Evolutionary conservation across 2,797 vertebrate species (phyloP), one percentile per base, ranked within the genome.

Genomic region (Phalanger gymnotis): DNA sequence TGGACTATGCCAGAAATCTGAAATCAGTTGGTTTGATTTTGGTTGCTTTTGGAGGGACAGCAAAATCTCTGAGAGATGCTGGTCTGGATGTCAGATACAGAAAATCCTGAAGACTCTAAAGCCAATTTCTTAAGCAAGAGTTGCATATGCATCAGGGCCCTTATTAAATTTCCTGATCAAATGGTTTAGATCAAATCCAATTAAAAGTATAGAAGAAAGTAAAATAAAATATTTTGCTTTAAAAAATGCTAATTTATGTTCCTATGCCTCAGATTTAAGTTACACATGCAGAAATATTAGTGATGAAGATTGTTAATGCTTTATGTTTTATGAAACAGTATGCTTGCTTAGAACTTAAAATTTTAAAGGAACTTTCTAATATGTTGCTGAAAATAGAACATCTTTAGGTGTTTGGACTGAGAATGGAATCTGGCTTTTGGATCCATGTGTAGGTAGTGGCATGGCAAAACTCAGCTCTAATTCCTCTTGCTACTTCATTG

Each of bases 1-100:
- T 99, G 98, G 99, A 99, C 14, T 99, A 99, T 87, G 99, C 99
- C 40, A 99, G 98, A 96, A 98, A 96, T 25, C 98, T 99, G 95
- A 98, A 99, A 10, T 97, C 98, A 0, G 98, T 98, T 0, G 99
- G 99, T 1, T 98, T 99, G 98, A 98, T 98, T 13, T 98, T 99
- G 90, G 99, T 99, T 4, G 99, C 99, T 28, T 99, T 99, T 0
- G 99, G 99, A 73, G 99, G 99, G 56, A 99, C 99, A 0, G 99
- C 99, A 54, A 99, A 99, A 98, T 98, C 99, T 5, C 98, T 99
- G 97, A 98, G 99, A 14, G 99, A 99, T 96, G 99, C 99, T 2
- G 99, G 99, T 13, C 98, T 99, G 93, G 92, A 98, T 0, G 99
- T 99, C 98, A 99, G 27, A 7, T 57, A 57, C 30, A 57, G 25